phyloP scores from a whole-genome alignment of 2,888 invertebrate genomes.

The Kryphioiulus occultus region DNA sequence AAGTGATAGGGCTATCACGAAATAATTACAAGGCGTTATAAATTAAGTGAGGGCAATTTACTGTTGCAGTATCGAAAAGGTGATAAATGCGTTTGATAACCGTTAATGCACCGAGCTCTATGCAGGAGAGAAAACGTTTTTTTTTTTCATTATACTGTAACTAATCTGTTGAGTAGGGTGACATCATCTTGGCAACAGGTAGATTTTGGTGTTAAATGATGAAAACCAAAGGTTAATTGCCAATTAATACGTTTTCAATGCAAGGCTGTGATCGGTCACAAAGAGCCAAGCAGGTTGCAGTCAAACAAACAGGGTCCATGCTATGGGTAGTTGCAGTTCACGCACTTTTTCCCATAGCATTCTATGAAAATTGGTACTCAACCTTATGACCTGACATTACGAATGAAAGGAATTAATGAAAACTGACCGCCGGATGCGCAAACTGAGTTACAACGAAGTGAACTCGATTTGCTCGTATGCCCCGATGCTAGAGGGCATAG shows the following conservation, averaged over 20 bases:
- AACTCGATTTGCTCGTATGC: background rate
- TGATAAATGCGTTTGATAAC: constrained; percentile 18
- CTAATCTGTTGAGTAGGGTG: background rate
- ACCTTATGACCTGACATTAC: background rate
- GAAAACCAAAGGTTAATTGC: background rate
- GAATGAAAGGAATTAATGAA: background rate
- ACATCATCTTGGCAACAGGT: background rate
- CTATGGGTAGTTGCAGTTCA: background rate
- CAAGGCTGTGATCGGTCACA: background rate
- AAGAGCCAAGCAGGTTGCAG: too few relatives aligned
- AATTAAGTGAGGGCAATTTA: background rate
- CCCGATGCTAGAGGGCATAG: background rate
- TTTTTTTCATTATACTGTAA: background rate
- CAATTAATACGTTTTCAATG: background rate
- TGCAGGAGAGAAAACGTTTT: background rate
- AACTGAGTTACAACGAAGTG: background rate
- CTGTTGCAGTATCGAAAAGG: background rate
- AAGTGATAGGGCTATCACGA: background rate
- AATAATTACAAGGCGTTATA: background rate
- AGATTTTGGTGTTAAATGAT: background rate
- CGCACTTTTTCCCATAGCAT: background rate
- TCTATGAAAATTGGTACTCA: background rate
- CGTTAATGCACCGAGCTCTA: background rate
- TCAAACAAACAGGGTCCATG: too few relatives aligned
- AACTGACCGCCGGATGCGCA: constrained; percentile 4